A percentile compares a stretch with the other conserved stretches of the same genome.
Conservation (phyloP, 2,797 vertebrate species). For the Adelosebastes latens region DNA sequence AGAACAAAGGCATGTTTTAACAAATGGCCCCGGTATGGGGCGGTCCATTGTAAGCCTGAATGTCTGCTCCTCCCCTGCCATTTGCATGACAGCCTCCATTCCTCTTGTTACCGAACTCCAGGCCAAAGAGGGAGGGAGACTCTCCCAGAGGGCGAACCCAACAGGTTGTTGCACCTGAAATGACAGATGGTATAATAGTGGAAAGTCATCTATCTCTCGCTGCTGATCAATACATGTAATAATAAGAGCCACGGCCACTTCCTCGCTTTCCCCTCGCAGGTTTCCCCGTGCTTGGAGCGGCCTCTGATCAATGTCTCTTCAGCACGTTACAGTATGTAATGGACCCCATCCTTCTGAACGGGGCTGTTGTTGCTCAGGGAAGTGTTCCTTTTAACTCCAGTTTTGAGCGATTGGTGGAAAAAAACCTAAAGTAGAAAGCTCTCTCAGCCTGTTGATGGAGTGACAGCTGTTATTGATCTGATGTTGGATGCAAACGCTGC, state of each 20-base stretch:
- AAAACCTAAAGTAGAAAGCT: background rate
- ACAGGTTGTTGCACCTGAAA: conserved; percentile 15
- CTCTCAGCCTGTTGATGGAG: background rate
- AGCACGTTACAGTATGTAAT: conserved; percentile 2
- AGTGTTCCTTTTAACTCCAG: background rate
- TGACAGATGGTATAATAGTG: conserved; percentile 36
- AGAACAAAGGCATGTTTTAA: conserved; percentile 7
- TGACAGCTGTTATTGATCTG: conserved; percentile 35
- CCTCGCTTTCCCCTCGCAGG: conserved; percentile 19
- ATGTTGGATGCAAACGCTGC: conserved; percentile 1
- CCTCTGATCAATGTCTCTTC: conserved; percentile 19
- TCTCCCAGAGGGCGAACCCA: background rate
- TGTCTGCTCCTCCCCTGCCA: conserved; percentile 6
- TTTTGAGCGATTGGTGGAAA: background rate
- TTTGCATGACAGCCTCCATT: conserved; percentile 39
- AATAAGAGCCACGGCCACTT: conserved; percentile 43
- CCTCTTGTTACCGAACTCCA: conserved; percentile 23
- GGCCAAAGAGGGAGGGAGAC: background rate
- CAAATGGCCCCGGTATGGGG: background rate
- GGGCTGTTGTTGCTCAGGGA: background rate
- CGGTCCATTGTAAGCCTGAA: conserved; percentile 13
- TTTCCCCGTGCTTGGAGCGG: background rate
- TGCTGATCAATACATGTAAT: conserved; percentile 57
- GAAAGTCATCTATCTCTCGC: conserved; percentile 34
- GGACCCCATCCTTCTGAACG: background rate